Evolutionary conservation across 37 sponge, comb jelly and placozoan genomes (phyloP).

Genomic region (Petrosia ficiformis): DNA sequence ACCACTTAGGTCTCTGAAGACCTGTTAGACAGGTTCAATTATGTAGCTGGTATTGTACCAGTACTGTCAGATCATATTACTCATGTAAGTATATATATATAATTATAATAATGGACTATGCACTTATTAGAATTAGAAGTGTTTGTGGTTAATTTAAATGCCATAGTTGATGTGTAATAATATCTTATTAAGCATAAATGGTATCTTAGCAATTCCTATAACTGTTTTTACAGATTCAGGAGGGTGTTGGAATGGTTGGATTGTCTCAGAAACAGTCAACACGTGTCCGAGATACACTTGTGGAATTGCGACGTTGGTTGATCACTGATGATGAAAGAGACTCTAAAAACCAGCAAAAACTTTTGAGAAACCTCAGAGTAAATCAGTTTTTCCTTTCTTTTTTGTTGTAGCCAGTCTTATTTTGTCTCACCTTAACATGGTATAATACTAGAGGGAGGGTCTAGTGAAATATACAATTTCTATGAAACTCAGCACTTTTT

Average conservation of each 20-base stretch:
- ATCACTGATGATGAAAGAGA: not conserved
- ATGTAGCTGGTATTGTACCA: slow-evolving; percentile 71
- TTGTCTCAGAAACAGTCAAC: not conserved
- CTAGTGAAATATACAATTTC: no score
- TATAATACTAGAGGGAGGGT: no score
- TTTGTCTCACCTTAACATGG: no score
- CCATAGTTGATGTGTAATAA: no score
- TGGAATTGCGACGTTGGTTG: not conserved
- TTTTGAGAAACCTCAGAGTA: slow-evolving; percentile 69
- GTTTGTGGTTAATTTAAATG: no score
- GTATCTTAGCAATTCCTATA: no score
- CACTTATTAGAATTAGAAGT: no score
- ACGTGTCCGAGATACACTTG: not conserved
- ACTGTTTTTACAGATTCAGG: no score
- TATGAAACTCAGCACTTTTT: no score
- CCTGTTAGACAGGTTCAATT: slow-evolving; percentile 65
- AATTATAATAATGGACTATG: no score
- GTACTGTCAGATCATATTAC: slow-evolving; percentile 57
- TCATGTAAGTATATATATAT: no score
- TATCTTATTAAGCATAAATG: no score
- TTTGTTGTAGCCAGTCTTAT: not conserved
- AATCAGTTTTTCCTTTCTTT: not conserved
- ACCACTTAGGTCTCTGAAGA: slow-evolving; percentile 51
- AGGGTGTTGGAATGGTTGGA: not conserved
- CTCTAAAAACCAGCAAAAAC: slow-evolving; percentile 64